Evolutionary conservation across 37 sponge, comb jelly and placozoan genomes (phyloP).

Genomic region (Halichondria panicea): DNA sequence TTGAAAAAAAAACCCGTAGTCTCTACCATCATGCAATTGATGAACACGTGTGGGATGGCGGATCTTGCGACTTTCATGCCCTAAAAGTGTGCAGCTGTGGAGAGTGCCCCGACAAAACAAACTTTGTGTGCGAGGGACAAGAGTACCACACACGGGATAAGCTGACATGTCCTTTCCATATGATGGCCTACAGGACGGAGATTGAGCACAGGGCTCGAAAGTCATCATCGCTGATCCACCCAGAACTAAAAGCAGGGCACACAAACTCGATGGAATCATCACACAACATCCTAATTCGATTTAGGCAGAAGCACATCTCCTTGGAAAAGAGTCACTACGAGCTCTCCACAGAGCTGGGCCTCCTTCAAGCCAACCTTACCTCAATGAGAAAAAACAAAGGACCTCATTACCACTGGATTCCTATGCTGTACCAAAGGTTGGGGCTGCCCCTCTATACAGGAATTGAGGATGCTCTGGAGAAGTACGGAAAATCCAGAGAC

Average conservation of each 20-base stretch:
- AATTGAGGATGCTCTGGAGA: neutral
- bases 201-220: conserved; percentile 14
- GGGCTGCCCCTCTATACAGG: conserved; percentile 1
- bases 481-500: neutral
- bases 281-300: conserved; percentile 35
- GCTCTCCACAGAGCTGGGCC: conserved; percentile 20
- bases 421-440: conserved; percentile 5
- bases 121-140: conserved; percentile 23
- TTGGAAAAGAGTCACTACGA: conserved; percentile 16
- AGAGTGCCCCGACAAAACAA: conserved; percentile 7
- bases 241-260: conserved; percentile 15
- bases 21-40: conserved; percentile 44
- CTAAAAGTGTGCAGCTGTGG: conserved; percentile 12
- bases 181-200: conserved; percentile 32
- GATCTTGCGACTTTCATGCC: conserved; percentile 40
- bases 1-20: conserved; percentile 5
- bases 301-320: conserved; percentile 1
- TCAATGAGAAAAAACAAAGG: conserved; percentile 2
- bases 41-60: conserved; percentile 31
- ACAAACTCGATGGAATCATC: conserved; percentile 22
- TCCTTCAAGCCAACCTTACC: conserved; percentile 25
- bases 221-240: neutral
- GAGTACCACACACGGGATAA: conserved; percentile 8
- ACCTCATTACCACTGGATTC: conserved; percentile 26
- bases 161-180: conserved; percentile 27